A percentile compares a stretch with the other conserved stretches of the same genome.
Conservation (phyloP, 2,797 vertebrate genomes). For the Geotria australis region DNA sequence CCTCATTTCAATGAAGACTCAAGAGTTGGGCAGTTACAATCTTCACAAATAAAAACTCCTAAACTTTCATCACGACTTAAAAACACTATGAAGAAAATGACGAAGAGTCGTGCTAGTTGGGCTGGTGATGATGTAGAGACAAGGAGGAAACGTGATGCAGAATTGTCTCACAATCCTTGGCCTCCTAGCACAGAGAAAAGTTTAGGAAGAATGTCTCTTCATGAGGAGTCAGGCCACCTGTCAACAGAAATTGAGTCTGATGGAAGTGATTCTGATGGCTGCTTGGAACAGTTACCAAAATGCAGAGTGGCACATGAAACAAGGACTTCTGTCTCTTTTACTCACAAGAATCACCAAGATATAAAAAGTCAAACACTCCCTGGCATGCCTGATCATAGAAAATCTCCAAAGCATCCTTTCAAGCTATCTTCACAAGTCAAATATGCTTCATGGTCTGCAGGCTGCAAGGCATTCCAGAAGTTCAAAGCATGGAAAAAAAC, state of each 20-base stretch:
- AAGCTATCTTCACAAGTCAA: neutral
- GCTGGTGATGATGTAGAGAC: too few relatives aligned
- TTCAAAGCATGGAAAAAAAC: neutral
- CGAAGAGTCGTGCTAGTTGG: conserved; percentile 26
- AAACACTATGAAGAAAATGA: conserved; percentile 68
- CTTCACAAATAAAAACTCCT: conserved; percentile 24
- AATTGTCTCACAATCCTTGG: too few relatives aligned
- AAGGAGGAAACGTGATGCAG: too few relatives aligned
- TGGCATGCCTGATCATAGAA: too few relatives aligned
- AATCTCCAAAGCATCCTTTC: too few relatives aligned
- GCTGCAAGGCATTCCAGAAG: neutral
- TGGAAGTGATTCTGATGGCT: neutral
- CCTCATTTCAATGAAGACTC: neutral
- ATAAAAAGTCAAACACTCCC: too few relatives aligned
- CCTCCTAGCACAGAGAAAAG: too few relatives aligned
- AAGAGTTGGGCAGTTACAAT: neutral
- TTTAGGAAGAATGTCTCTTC: too few relatives aligned
- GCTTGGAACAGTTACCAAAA: too few relatives aligned
- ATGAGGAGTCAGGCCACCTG: conserved; percentile 32
- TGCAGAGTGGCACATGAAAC: too few relatives aligned
- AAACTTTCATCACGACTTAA: conserved; percentile 59
- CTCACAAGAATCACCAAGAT: too few relatives aligned
- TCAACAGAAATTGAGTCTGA: neutral
- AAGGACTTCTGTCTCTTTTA: too few relatives aligned
- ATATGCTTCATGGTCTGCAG: neutral